phyloP scores from a whole-genome alignment of 2,797 vertebrate species.

The Chromis chromis region DNA sequence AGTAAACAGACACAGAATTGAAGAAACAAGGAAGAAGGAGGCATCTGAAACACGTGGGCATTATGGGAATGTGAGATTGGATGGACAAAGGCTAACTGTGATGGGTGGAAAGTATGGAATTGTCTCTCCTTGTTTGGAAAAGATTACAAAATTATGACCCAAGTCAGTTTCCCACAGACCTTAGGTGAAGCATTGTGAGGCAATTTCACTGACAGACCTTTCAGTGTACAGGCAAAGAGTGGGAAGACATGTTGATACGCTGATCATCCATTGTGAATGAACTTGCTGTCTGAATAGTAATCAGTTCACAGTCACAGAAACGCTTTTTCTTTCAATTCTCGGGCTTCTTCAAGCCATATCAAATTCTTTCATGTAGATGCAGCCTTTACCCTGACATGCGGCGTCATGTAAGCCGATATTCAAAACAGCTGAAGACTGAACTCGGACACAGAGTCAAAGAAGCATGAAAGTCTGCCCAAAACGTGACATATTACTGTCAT shows the following conservation, averaged over 20 bases:
- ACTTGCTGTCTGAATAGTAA: conserved; percentile 64
- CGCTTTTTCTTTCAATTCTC: conserved; percentile 48
- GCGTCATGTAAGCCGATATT: conserved; percentile 49
- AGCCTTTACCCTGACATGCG: conserved; percentile 39
- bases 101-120: conserved; percentile 80
- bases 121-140: conserved; percentile 78
- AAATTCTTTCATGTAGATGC: conserved; percentile 27
- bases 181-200: conserved; percentile 81
- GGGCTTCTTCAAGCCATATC: conserved; percentile 37
- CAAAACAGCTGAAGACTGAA: conserved; percentile 28
- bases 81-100: conserved; percentile 90
- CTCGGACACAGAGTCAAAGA: conserved; percentile 44
- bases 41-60: conserved; percentile 95
- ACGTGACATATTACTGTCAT: conserved; percentile 77
- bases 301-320: conserved; percentile 47
- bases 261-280: conserved; percentile 74
- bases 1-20: conserved; percentile 97
- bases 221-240: conserved; percentile 73
- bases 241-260: conserved; percentile 78
- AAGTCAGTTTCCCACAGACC: conserved; percentile 89
- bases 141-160: conserved; percentile 80
- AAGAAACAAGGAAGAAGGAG: conserved; percentile 97
- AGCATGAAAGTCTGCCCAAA: conserved; percentile 64
- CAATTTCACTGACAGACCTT: conserved; percentile 80
- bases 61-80: conserved; percentile 91